Conservation (phyloP, 2,888 invertebrate species). For the Dryobotodes eremita region DNA sequence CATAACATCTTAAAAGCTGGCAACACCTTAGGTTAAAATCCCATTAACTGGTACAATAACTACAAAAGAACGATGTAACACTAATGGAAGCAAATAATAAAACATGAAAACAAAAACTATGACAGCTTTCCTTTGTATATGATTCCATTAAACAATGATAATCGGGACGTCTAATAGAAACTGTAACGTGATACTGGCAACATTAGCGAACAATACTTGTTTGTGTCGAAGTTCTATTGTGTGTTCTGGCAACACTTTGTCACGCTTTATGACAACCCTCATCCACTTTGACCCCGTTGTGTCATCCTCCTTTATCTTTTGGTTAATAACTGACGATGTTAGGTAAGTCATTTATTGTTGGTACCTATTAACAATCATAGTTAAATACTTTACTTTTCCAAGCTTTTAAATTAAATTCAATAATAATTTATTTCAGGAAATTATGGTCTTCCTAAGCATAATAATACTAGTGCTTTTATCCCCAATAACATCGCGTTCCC, state of each 20-base stretch:
- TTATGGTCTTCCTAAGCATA: neutral
- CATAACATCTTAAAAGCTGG: neutral
- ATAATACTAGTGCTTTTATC: neutral
- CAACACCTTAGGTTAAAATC: neutral
- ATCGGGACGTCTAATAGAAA: constrained; percentile 44
- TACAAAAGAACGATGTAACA: constrained; percentile 11
- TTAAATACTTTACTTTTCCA: neutral
- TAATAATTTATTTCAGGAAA: too few relatives aligned
- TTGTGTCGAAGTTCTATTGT: constrained; percentile 55
- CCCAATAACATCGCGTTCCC: neutral
- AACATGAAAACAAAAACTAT: constrained; percentile 24
- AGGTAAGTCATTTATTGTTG: constrained; percentile 8
- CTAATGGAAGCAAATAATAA: constrained; percentile 38
- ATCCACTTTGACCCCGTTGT: constrained; percentile 55
- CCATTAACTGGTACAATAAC: constrained; percentile 3
- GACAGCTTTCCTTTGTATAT: neutral
- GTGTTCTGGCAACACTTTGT: constrained; percentile 44
- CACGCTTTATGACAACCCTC: constrained; percentile 18
- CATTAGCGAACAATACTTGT: constrained; percentile 64
- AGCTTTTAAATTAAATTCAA: too few relatives aligned
- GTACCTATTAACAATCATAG: neutral
- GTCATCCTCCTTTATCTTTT: constrained; percentile 43
- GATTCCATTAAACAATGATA: constrained; percentile 49
- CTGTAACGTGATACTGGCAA: constrained; percentile 54
- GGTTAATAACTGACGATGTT: constrained; percentile 1